phyloP scores from a whole-genome alignment of 2,888 invertebrate genomes.

The Drosophila quinaria region DNA sequence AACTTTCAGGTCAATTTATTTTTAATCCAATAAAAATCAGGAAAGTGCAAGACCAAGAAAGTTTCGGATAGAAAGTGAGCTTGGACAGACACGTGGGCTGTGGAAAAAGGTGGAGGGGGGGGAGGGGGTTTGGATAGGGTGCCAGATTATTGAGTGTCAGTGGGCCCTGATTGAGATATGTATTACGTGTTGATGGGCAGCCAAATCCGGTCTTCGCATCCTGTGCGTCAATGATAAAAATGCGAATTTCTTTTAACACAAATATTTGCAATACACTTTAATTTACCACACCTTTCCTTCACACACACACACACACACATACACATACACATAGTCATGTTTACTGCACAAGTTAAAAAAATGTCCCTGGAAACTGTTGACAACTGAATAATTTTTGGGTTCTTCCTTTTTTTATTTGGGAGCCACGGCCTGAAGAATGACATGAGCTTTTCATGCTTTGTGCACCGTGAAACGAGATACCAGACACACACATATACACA shows the following conservation, averaged over 20 bases:
- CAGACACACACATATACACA: conserved; percentile 22
- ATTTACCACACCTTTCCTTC: conserved; percentile 43
- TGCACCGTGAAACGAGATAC: conserved; percentile 74
- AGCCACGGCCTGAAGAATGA: conserved; percentile 25
- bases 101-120: not conserved
- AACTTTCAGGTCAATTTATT: conserved; percentile 45
- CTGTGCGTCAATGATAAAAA: conserved; percentile 54
- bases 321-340: not conserved
- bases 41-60: conserved; percentile 31
- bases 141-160: conserved; percentile 41
- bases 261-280: conserved; percentile 70
- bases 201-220: conserved; percentile 20
- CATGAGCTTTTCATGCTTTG: conserved; percentile 65
- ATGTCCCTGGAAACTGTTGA: conserved; percentile 48
- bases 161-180: conserved; percentile 52
- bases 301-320: conserved; percentile 12
- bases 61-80: conserved; percentile 45
- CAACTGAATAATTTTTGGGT: conserved; percentile 54
- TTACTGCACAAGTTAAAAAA: conserved; percentile 24
- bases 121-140: accelerated
- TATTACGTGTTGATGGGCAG: conserved; percentile 58
- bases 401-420: conserved; percentile 28
- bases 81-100: not conserved
- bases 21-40: conserved; percentile 58
- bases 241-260: conserved; percentile 47